Base-by-base conservation (phyloP, 2,113 vertebrate species). In the Forbesichthys papilliferus region DNA sequence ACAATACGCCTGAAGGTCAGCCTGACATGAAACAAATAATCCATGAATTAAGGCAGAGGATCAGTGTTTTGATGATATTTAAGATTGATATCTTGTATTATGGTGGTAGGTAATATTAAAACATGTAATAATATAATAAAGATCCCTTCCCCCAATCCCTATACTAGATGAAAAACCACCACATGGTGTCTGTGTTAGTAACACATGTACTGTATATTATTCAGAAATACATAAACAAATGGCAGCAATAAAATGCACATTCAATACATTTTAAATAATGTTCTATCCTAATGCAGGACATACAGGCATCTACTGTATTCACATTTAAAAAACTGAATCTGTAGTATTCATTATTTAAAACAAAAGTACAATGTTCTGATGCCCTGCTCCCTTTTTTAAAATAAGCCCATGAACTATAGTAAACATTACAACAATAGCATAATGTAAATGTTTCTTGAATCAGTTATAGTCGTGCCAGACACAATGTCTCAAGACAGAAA, bases 371-470 rank as follows among this genome's bases (percentile, higher is more conserved):
- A 71, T 75, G 79, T 53, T 53, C 51, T 42, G 11, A 66, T 48
- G 10, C 4, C 12, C 59, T 53, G 36, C 75, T 69, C 71, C 56
- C 18, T 70, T 0, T 9, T 69, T 67, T 76, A 58, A 51, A 74
- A 77, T 71, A 52, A 69, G 67, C 77, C 71, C 78, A 68, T 83
- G 66, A 75, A 54, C 61, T 42, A 73, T 59, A 77, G 7, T 66
- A 75, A 79, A 88, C 86, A 87, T 84, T 82, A 84, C 63, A 73
- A 71, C 42, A 33, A 27, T 3, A 27, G 27, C 27, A 27, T 27
- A 71, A 80, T 62, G 66, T 71, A 87, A 82, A 86, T 74, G 59
- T 72, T 55, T 73, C 20, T 78, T 69, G 27, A 27, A 27, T 27
- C 27, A 65, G 53, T 48, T 69, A 14, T 59, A 33, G 53, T 48